Percentiles rank a stretch among this genome's conserved stretches.
Evolutionary conservation across 2,888 invertebrate species (phyloP).

Genomic region (Mayetiola destructor): DNA sequence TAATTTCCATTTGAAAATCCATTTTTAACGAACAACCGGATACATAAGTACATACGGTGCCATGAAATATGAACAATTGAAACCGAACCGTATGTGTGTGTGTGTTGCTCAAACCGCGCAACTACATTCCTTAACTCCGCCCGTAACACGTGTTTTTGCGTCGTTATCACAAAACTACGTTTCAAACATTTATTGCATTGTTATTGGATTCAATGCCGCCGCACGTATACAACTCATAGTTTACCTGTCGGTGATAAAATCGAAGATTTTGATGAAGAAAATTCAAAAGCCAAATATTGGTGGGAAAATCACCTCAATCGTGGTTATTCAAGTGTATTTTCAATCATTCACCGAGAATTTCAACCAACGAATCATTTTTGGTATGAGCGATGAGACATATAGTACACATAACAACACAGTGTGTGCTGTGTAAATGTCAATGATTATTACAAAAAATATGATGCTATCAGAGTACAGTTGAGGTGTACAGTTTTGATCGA

Average conservation of each 20-base stretch:
- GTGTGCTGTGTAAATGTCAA: background rate
- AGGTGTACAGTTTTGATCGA: background rate
- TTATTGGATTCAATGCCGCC: no score
- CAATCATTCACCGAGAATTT: no score
- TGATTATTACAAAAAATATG: background rate
- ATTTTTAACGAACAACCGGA: conserved; percentile 6
- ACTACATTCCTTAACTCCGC: conserved; percentile 18
- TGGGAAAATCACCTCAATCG: background rate
- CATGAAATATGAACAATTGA: background rate
- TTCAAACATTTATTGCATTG: no score
- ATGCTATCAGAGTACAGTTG: background rate
- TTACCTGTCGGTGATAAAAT: background rate
- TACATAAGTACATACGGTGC: background rate
- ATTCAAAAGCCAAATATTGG: background rate
- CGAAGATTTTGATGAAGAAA: background rate
- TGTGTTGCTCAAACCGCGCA: conserved; percentile 9
- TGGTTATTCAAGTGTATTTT: no score
- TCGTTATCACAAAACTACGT: background rate
- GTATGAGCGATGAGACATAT: no score
- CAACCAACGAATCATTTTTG: no score
- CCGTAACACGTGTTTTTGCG: conserved; percentile 19
- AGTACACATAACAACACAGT: no score
- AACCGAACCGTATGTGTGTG: background rate
- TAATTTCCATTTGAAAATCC: conserved; percentile 13
- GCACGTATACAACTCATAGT: no score